phyloP scores from a whole-genome alignment of 2,113 vertebrate genomes.

The Rhinolophus ferrumequinum region DNA sequence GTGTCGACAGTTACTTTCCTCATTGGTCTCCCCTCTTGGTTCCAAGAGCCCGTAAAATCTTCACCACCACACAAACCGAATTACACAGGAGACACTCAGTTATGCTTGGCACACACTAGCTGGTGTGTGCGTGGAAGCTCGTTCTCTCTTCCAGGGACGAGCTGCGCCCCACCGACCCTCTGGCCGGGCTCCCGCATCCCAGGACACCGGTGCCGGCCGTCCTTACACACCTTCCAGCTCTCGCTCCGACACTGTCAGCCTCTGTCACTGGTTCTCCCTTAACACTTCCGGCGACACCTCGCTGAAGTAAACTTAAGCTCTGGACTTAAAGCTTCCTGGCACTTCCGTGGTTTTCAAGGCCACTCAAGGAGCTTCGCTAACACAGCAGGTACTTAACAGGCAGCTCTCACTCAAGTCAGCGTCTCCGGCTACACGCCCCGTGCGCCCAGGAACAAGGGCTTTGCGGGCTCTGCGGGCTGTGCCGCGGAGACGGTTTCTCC shows the following conservation, averaged over 20 bases:
- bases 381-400: constrained; percentile 21
- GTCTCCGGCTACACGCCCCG: background rate
- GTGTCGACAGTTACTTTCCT: constrained; percentile 66
- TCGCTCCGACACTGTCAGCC: background rate
- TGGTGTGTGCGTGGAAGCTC: background rate
- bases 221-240: background rate
- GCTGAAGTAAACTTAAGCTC: constrained; percentile 38
- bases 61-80: constrained; percentile 63
- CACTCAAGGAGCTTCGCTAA: constrained; percentile 61
- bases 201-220: background rate
- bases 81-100: background rate
- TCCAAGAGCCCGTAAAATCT: constrained; percentile 63
- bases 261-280: constrained; percentile 37
- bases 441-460: background rate
- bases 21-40: constrained; percentile 32
- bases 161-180: too few species aligned
- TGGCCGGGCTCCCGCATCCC: too few species aligned
- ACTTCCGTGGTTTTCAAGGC: constrained; percentile 44
- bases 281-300: background rate
- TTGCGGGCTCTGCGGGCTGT: background rate
- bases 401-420: background rate
- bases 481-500: background rate
- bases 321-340: constrained; percentile 44
- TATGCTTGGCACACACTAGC: constrained; percentile 36
- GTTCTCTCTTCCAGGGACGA: background rate